Evolutionary conservation across 2,113 vertebrate species (phyloP), one percentile per base, ranked within the genome.

Genomic region (Seriola quinqueradiata): DNA sequence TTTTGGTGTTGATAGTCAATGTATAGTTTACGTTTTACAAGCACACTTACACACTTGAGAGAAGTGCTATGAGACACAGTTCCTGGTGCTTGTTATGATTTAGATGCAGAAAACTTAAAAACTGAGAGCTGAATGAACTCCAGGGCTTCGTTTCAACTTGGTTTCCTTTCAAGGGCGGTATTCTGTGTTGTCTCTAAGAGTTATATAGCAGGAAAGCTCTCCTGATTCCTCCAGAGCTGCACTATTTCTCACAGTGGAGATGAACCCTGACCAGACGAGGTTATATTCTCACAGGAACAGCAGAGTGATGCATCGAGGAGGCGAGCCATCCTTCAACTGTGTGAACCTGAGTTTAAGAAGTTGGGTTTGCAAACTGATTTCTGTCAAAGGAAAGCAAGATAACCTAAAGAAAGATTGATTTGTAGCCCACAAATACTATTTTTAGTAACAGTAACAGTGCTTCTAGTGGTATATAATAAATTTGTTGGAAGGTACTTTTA

Each of bases 111-210:
- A 70, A 42, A 16, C 25, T 52, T 34, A 23, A 8, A 11, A 75
- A 57, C 2, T 1, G 3, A 70, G 50, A 55, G 50, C 57, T 32
- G 65, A 42, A 66, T 1, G 1, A 52, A 58, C 19, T 68, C 44
- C 72, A 58, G 64, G 67, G 55, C 70, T 70, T 52, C 38, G 3
- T 46, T 74, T 81, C 52, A 69, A 68, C 55, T 83, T 78, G 59
- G 60, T 83, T 28, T 50, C 28, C 4, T 28, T 82, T 85, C 76
- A 75, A 75, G 36, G 67, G 38, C n/a, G 0, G 25, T 78, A 50
- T 79, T 74, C 77, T 21, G 66, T 57, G 52, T 63, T 70, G 60
- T 82, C 23, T 61, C 16, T 21, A n/a, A 34, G 61, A 79, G 58
- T 84, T 78, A 61, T 71, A 36, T 13, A 21, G 66, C 32, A 61